Percentiles rank a stretch among this genome's conserved stretches.
Conservation (phyloP, 2,113 vertebrate genomes). For the Cromileptes altivelis region DNA sequence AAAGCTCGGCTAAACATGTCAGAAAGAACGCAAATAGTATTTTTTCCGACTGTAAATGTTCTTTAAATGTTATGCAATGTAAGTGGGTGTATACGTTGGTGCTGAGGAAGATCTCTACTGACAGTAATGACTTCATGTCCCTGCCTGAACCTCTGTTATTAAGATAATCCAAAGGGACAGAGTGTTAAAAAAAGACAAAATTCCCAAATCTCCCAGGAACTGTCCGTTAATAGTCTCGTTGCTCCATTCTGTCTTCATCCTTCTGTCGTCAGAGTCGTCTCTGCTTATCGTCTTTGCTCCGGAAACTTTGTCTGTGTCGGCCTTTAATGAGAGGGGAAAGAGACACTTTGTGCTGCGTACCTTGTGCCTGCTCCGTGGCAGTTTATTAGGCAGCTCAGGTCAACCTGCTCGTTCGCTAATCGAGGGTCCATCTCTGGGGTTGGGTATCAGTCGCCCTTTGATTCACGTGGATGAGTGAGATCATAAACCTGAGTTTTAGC, state of each 20-base stretch:
- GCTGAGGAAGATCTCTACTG: not conserved
- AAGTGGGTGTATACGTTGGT: not conserved
- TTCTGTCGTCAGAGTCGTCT: slow-evolving; percentile 39
- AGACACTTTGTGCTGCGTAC: slow-evolving; percentile 52
- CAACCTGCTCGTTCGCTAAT: slow-evolving; percentile 64
- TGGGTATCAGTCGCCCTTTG: slow-evolving; percentile 14
- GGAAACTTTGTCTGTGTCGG: slow-evolving; percentile 59
- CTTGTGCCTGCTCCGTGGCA: slow-evolving; percentile 55
- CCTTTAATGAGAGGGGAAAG: slow-evolving; percentile 65
- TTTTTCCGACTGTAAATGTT: not conserved
- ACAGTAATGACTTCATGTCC: slow-evolving; percentile 22
- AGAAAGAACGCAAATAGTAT: not conserved
- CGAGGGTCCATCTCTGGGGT: slow-evolving; percentile 42
- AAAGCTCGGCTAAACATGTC: not conserved
- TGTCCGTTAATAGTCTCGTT: slow-evolving; percentile 41
- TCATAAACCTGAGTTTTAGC: slow-evolving; percentile 29
- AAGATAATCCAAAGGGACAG: slow-evolving; percentile 13
- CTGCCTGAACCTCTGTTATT: not conserved
- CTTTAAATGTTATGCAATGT: not conserved
- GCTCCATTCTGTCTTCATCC: slow-evolving; percentile 20
- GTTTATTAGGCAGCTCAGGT: slow-evolving; percentile 56
- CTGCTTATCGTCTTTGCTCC: slow-evolving; percentile 42
- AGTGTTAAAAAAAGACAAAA: not conserved
- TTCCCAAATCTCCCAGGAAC: slow-evolving; percentile 9
- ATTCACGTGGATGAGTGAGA: slow-evolving; percentile 24